phyloP scores from a whole-genome alignment of 2,797 vertebrate species.

The Mormyrus hasselquistii region DNA sequence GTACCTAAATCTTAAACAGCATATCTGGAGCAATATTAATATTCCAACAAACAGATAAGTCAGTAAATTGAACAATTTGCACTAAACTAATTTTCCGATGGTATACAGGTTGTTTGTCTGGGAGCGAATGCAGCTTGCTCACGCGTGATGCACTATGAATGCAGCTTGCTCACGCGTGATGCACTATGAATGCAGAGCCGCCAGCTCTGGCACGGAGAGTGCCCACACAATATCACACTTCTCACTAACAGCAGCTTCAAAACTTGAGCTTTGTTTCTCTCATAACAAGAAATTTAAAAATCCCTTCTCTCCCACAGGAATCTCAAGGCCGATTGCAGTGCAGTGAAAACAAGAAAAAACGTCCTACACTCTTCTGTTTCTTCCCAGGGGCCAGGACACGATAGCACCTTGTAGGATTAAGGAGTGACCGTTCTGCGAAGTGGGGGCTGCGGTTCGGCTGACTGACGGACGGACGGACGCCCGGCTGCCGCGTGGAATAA shows the following conservation, averaged over 20 bases:
- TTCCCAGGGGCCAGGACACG: background rate
- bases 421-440: background rate
- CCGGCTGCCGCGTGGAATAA: background rate
- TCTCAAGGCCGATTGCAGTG: background rate
- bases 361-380: background rate
- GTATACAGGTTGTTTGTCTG: background rate
- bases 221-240: background rate
- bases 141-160: background rate
- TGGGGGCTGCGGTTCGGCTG: background rate
- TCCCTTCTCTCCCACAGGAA: background rate
- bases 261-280: background rate
- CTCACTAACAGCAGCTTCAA: background rate
- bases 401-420: background rate
- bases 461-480: background rate
- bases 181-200: background rate
- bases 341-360: background rate
- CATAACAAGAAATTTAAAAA: background rate
- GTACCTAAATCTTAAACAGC: background rate
- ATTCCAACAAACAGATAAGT: background rate
- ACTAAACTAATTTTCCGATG: background rate
- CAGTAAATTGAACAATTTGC: background rate
- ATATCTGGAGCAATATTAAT: background rate
- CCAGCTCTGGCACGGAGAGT: background rate
- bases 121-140: background rate
- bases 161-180: background rate